Percentiles rank a stretch among this genome's conserved stretches.
Conservation (phyloP, 2,888 invertebrate genomes). For the Pseudeuparius sepicola region DNA sequence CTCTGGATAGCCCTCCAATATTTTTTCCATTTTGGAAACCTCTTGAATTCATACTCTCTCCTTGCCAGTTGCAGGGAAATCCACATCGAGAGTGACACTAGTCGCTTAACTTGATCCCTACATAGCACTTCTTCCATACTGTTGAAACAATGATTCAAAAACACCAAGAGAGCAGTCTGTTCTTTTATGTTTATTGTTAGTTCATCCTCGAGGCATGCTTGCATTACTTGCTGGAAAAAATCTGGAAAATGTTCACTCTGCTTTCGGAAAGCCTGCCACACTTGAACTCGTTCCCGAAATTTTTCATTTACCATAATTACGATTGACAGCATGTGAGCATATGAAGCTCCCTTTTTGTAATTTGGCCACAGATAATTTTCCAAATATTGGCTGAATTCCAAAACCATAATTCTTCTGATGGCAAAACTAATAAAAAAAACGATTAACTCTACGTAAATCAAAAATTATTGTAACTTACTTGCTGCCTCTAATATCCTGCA, state of each 20-base stretch:
- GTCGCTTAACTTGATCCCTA: conserved; percentile 75
- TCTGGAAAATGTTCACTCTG: conserved; percentile 65
- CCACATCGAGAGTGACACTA: conserved; percentile 94
- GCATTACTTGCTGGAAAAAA: conserved; percentile 74
- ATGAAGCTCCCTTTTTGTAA: conserved; percentile 67
- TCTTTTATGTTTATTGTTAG: conserved; percentile 51
- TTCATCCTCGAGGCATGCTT: conserved; percentile 58
- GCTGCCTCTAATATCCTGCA: conserved; percentile 74
- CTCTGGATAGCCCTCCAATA: conserved; percentile 86
- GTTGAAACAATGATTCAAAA: conserved; percentile 94
- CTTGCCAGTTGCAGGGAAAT: conserved; percentile 73
- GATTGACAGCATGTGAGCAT: conserved; percentile 91
- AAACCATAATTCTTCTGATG: conserved; percentile 84
- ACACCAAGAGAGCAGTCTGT: conserved; percentile 79
- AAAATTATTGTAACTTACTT: conserved; percentile 45
- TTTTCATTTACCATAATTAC: conserved; percentile 99
- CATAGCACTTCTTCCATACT: conserved; percentile 95
- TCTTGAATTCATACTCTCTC: conserved; percentile 76
- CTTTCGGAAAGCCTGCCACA: conserved; percentile 84
- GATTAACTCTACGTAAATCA: not conserved
- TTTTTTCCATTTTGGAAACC: conserved; percentile 82
- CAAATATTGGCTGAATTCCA: conserved; percentile 95
- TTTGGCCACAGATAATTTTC: conserved; percentile 98
- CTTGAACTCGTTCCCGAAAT: conserved; percentile 90
- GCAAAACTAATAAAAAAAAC: conserved; percentile 46